A percentile compares a stretch with the other conserved stretches of the same genome.
phyloP scores from a whole-genome alignment of 2,797 vertebrate genomes.

The Enteromius thamalakanensis region DNA sequence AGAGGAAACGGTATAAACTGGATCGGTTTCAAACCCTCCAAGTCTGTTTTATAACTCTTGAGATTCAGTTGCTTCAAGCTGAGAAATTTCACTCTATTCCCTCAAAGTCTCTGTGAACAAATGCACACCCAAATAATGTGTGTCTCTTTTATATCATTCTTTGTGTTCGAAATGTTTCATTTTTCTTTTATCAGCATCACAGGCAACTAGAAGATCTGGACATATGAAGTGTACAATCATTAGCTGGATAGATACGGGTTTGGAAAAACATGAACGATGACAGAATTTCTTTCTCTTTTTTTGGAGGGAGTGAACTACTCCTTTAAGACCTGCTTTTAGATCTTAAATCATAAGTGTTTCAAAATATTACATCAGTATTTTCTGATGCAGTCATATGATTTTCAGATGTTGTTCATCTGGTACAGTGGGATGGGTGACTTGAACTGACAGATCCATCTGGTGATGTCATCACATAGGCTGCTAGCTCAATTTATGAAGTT shows the following conservation, averaged over 20 bases:
- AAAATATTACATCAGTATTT: constrained; percentile 44
- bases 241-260: not conserved
- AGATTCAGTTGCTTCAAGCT: constrained; percentile 15
- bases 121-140: constrained; percentile 20
- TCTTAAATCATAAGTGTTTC: constrained; percentile 28
- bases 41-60: constrained; percentile 15
- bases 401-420: constrained; percentile 21
- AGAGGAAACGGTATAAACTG: constrained; percentile 6
- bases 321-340: not conserved
- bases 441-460: constrained; percentile 4
- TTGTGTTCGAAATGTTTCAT: constrained; percentile 28
- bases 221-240: not conserved
- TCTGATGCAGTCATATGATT: constrained; percentile 21
- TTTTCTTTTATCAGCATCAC: not conserved
- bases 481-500: constrained; percentile 23
- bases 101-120: constrained; percentile 3
- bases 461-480: constrained; percentile 30
- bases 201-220: not conserved
- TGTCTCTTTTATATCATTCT: not conserved
- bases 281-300: not conserved
- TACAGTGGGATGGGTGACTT: constrained; percentile 14
- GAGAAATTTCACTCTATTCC: constrained; percentile 1
- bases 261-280: not conserved
- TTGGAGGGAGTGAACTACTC: not conserved
- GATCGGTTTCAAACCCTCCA: not conserved